Percentiles rank a stretch among this genome's conserved stretches.
phyloP scores from a whole-genome alignment of 2,888 invertebrate species.

The Cerceris rybyensis region DNA sequence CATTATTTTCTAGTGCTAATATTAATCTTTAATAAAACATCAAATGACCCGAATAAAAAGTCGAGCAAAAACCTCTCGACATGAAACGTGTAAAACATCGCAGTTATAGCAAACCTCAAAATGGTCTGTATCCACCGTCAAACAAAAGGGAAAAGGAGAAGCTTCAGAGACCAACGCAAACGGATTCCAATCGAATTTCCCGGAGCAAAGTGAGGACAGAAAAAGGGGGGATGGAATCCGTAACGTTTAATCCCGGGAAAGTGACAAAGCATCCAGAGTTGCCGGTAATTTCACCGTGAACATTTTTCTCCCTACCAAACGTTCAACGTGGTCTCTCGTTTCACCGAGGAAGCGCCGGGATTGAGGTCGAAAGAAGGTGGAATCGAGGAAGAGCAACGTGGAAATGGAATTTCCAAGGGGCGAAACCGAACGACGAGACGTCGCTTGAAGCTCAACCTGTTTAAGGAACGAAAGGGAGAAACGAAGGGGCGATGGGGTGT shows the following conservation, averaged over 20 bases:
- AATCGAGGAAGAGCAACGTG: not conserved
- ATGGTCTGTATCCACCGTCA: too few species aligned
- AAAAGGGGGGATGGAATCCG: constrained; percentile 1
- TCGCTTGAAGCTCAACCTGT: not conserved
- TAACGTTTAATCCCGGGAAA: constrained; percentile 38
- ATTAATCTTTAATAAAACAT: too few species aligned
- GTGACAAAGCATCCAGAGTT: constrained; percentile 37
- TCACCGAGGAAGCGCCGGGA: not conserved
- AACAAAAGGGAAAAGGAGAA: not conserved
- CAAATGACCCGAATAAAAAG: too few species aligned
- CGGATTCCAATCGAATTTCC: not conserved
- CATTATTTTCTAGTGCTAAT: too few species aligned
- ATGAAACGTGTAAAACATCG: too few species aligned
- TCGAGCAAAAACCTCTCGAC: too few species aligned
- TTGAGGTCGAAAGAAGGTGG: not conserved
- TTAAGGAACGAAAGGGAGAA: not conserved
- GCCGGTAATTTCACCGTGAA: constrained; percentile 45
- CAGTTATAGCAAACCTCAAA: too few species aligned
- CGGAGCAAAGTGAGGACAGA: not conserved
- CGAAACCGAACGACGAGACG: not conserved
- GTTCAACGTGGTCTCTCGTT: constrained; percentile 2
- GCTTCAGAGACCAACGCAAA: not conserved
- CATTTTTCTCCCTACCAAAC: constrained; percentile 37
- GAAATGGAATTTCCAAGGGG: not conserved
- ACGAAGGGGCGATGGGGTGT: constrained; percentile 1